Base-by-base conservation (phyloP, 2,797 vertebrate species). In the Spondyliosoma cantharus region DNA sequence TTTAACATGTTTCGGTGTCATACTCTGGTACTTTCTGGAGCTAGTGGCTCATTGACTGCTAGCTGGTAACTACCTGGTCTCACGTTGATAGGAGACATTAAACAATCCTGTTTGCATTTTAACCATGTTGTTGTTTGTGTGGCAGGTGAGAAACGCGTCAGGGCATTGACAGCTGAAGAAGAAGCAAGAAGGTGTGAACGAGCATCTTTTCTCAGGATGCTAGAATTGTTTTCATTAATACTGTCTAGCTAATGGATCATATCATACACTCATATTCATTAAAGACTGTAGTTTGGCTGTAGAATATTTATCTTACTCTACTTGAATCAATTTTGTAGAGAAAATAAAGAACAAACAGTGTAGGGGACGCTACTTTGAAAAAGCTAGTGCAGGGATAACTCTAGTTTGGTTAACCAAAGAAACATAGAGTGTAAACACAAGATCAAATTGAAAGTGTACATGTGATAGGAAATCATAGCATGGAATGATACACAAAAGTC, bases 101-200 rank as follows among this genome's bases (percentile, higher is more conserved):
- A 20, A 9, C 29, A 56, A 11, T 32, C 11, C 7, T 19, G 1
- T 52, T 57, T 15, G 20, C 1, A n/a, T 29, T 60, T 46, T 46
- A 46, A 46, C 16, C 15, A 17, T 56, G 1, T 19, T 59, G 12
- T 81, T 71, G 27, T 86, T 71, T 88, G 45, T 58, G 29, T 78
- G 29, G 1, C 85, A 95, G 95, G 86, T 76, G 93, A 78, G 42
- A 94, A 88, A 76, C 71, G 45, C 1, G 20, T 53, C 24, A 91
- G 91, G 76, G 45, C 78, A 5, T 85, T 69, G 37, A 75, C 81
- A 0, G 89, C 83, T 2, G 92, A 90, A 67, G 91, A 94, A 63
- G 93, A 93, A 76, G 94, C 91, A 3, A 93, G 75, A 84, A 93
- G 95, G 95, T 96, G 20, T 25, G 83, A 64, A 29, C 14, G 2